Base-by-base conservation (phyloP, 2,888 invertebrate genomes). In the Nomada ruficornis region DNA sequence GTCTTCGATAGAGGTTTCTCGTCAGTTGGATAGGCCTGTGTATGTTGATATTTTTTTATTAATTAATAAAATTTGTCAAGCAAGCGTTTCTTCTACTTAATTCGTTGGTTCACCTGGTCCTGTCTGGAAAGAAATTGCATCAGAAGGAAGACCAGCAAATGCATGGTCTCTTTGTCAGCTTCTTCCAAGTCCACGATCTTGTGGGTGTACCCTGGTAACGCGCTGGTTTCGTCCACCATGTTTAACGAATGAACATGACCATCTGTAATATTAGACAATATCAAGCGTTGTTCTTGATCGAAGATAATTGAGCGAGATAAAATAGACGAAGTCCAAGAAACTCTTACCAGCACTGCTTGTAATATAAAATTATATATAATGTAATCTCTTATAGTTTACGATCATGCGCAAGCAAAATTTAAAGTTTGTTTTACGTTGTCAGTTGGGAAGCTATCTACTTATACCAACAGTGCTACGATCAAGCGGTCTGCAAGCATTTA, bases 141-240 rank as follows among this genome's bases (percentile, higher is more conserved):
- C 18, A 99, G 95, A n/a, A 99, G 95, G 90, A 98, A 98, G 15
- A 99, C 97, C 54, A 99, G 95, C 42, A 99, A 95, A 93, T 99
- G 99, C 89, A 98, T 97, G 0, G 99, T 99, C 94, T 99, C 99
- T 87, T 97, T 96, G 92, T 99, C 99, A 1, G 98, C 96, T 92
- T 99, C 99, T 92, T 99, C 99, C 68, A 98, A 95, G 91, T 99
- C 99, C 83, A 98, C 97, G 2, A 98, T 97, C 91, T 97, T 96
- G 83, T 98, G 98, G 57, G 99, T 95, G 80, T 98, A 96, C 1
- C 96, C 96, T 44, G 97, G 95, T 54, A 98, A 94, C 91, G 97
- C 96, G 75, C 96, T 96, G 13, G 93, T 91, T 89, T 96, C 96
- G 87, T 97, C 98, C 50, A 96, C 95, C 80, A 97, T 96, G 81